phyloP scores from a whole-genome alignment of 2,113 vertebrate genomes.

The Tauraco erythrolophus region DNA sequence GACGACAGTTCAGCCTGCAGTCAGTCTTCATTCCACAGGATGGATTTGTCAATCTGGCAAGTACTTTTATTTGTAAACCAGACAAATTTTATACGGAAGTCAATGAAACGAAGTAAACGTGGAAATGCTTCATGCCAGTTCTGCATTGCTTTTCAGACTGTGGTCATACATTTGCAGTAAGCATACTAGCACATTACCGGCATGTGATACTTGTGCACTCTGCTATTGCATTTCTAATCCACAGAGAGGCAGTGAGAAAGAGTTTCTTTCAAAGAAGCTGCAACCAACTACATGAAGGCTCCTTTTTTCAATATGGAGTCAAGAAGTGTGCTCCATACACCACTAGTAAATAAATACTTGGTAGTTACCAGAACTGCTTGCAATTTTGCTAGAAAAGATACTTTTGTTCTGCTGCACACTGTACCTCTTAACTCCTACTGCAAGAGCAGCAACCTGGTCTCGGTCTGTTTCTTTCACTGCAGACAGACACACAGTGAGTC shows the following conservation, averaged over 20 bases:
- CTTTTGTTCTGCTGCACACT: not conserved
- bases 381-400: not conserved
- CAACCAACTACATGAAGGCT: not conserved
- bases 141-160: not conserved
- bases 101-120: not conserved
- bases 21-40: not conserved
- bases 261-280: not conserved
- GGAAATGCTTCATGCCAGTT: not conserved
- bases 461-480: not conserved
- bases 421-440: not conserved
- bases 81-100: not conserved
- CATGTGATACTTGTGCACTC: not conserved
- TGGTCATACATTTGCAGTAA: not conserved
- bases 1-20: not conserved
- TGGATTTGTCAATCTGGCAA: not conserved
- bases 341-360: not conserved
- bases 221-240: not conserved
- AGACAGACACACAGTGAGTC: not conserved
- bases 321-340: not conserved
- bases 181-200: not conserved
- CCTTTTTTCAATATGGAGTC: not conserved
- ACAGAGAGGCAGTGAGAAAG: not conserved
- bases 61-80: not conserved
- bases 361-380: not conserved
- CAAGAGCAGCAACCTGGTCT: not conserved